phyloP scores from a whole-genome alignment of 1,140 invertebrate genomes.

The Drosophila ananassae region DNA sequence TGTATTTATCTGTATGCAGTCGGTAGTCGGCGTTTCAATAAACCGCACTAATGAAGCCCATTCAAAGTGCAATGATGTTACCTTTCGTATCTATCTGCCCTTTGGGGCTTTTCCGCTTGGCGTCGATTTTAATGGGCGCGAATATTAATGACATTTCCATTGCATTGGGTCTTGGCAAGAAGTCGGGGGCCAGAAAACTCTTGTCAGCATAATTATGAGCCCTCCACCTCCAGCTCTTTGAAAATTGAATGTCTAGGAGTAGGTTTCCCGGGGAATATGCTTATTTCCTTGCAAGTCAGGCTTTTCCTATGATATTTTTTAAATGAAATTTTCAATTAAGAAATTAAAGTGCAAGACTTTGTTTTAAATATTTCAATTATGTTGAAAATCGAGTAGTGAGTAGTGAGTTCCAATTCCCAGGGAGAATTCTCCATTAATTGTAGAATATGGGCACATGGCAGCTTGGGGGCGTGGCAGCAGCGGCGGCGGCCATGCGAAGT shows the following conservation, averaged over 20 bases:
- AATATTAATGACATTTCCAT: conserved; percentile 83
- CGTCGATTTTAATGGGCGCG: conserved; percentile 80
- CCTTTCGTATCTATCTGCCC: conserved; percentile 20
- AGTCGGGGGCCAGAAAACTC: conserved; percentile 25
- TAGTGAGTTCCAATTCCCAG: conserved; percentile 1
- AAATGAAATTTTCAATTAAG: background rate
- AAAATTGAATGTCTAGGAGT: conserved; percentile 27
- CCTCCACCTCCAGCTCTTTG: background rate
- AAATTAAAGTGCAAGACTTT: background rate
- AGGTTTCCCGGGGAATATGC: conserved; percentile 1
- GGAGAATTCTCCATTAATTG: conserved; percentile 25
- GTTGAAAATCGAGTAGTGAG: background rate
- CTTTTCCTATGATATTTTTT: conserved; percentile 38
- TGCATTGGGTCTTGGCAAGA: conserved; percentile 50
- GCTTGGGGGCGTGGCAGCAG: conserved; percentile 49
- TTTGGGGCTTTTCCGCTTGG: conserved; percentile 68
- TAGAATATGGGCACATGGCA: conserved; percentile 12
- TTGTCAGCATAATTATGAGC: conserved; percentile 80
- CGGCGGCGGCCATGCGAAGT: conserved; percentile 42
- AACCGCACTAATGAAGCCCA: conserved; percentile 81
- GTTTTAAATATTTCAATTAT: conserved; percentile 12
- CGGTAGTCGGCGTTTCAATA: conserved; percentile 57
- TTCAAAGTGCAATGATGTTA: conserved; percentile 73
- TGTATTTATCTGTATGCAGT: conserved; percentile 52
- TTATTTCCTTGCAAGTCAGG: background rate